Evolutionary conservation across 2,797 vertebrate genomes (phyloP), one percentile per base, ranked within the genome.

Genomic region (Rhinophrynus dorsalis): DNA sequence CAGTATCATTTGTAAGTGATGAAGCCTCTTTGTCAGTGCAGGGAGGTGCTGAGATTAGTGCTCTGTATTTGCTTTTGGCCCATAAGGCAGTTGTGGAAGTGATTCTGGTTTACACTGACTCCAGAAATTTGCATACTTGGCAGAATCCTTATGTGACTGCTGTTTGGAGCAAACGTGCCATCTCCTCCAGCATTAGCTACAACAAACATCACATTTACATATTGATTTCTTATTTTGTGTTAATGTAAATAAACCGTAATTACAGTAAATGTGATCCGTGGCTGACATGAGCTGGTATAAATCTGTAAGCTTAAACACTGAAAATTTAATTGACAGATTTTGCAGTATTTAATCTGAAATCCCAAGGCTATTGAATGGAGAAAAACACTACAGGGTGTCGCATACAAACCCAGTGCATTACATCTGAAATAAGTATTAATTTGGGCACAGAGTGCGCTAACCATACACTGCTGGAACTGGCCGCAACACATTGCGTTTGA

Each of bases 141-240:
- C 87, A 90, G 85, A 87, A 90, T n/a, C 86, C 89, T 86, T 87
- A 78, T 84, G 81, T 85, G 86, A 87, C 88, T 85, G 86, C 86
- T 90, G 76, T 90, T 87, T 89, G 85, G 89, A 87, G 82, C 89
- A 89, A 91, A 91, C 89, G 88, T 88, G 81, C 89, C 84, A 86
- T 88, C 83, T 83, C 94, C 90, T 94, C 91, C 92, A 88, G 88
- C 87, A 91, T 96, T 97, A 98, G 95, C 95, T 96, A 97, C 94
- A 97, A 98, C 96, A 99, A 99, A 99, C 97, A 99, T 96, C 98
- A 95, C 95, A 98, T 99, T 98, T 98, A 97, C 97, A 99, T 98
- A 97, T 95, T 93, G 95, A 98, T 97, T 97, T 94, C 94, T 91
- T 94, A 95, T 95, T 98, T 98, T 99, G 94, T 98, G 95, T 98